phyloP scores from a whole-genome alignment of 2,113 vertebrate genomes.

The Urocolius indicus region DNA sequence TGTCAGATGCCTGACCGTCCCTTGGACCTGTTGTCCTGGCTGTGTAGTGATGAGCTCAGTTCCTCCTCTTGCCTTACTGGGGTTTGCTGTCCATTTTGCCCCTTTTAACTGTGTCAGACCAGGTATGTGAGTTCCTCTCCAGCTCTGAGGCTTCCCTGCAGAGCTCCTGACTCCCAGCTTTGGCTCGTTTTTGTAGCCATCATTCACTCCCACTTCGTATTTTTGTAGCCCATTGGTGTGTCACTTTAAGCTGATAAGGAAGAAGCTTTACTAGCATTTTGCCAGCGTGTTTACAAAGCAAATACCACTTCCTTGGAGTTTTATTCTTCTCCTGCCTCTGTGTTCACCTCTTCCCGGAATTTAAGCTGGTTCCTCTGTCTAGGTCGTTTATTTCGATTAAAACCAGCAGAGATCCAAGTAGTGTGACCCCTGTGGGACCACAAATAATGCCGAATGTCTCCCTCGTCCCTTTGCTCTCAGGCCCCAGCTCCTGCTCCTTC shows the following conservation, averaged over 20 bases:
- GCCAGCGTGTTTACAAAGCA: constrained; percentile 21
- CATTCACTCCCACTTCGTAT: neutral
- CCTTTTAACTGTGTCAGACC: rapidly evolving
- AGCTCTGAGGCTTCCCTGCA: neutral
- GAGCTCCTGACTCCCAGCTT: neutral
- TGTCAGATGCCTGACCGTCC: rapidly evolving
- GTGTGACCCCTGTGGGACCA: neutral
- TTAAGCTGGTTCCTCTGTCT: neutral
- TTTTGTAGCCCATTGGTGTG: neutral
- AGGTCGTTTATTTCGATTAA: constrained; percentile 66
- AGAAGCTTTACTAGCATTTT: neutral
- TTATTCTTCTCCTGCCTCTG: neutral
- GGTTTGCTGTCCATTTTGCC: neutral
- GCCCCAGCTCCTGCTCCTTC: neutral
- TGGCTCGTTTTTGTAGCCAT: neutral
- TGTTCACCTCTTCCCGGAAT: constrained; percentile 21
- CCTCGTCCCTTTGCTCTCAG: neutral
- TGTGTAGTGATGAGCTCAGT: rapidly evolving
- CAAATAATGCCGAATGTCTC: neutral
- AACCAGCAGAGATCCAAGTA: constrained; percentile 45
- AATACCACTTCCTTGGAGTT: neutral
- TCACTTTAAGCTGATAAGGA: neutral
- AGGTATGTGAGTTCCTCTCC: rapidly evolving
- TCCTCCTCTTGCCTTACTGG: rapidly evolving
- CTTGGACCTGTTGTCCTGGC: neutral